Evolutionary conservation across 2,113 vertebrate species (phyloP).

Genomic region (Taxidea taxus): DNA sequence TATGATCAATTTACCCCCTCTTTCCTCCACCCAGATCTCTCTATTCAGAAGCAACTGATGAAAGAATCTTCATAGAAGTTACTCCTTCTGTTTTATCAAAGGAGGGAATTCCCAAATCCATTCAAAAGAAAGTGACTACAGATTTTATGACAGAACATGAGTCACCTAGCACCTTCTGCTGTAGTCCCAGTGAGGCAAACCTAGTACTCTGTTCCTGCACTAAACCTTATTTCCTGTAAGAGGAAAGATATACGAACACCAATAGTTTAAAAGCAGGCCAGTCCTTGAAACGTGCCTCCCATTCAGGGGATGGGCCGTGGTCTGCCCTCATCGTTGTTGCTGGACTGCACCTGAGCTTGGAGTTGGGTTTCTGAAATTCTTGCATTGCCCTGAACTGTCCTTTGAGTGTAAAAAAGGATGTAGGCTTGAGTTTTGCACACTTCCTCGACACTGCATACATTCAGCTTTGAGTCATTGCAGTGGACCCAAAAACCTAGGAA

Average conservation of each 20-base stretch:
- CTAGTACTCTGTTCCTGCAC: conserved; percentile 65
- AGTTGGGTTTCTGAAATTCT: conserved; percentile 84
- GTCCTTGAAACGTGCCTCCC: conserved; percentile 63
- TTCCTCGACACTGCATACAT: conserved; percentile 98
- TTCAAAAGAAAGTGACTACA: conserved; percentile 60
- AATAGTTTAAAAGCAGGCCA: conserved; percentile 53
- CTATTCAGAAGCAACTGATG: conserved; percentile 55
- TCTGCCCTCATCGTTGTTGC: conserved; percentile 76
- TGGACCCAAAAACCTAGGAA: conserved; percentile 98
- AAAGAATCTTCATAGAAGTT: conserved; percentile 68
- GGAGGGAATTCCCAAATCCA: conserved; percentile 64
- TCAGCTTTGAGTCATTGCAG: conserved; percentile 99
- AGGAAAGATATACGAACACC: conserved; percentile 62
- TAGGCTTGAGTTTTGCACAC: conserved; percentile 99
- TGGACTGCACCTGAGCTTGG: conserved; percentile 86
- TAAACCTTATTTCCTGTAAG: conserved; percentile 57
- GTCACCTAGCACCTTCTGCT: conserved; percentile 57
- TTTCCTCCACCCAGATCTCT: conserved; percentile 28
- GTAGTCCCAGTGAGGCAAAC: conserved; percentile 60
- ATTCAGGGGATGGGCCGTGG: conserved; percentile 75
- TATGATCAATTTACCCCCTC: neutral
- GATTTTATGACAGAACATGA: conserved; percentile 39
- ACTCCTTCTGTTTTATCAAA: conserved; percentile 46
- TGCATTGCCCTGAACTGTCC: conserved; percentile 89
- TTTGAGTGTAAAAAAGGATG: conserved; percentile 99